These are phyloP conservation scores for Oligia strigilis DNA, from an alignment of 2,888 invertebrate species.

Conservation along the genomic window DNA sequence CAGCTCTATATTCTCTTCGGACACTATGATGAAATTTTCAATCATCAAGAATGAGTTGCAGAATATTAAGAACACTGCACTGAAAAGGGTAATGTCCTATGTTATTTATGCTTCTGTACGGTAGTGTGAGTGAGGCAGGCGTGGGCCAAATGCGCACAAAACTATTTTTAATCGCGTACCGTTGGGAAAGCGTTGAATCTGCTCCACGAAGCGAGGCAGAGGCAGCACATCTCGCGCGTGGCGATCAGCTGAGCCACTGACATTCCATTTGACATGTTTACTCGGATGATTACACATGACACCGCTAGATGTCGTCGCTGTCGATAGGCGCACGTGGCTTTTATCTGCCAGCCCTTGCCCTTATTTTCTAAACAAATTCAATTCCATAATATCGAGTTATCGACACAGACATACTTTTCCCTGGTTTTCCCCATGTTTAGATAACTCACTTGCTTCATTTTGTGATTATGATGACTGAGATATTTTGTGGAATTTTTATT, in stretches of 20 bases:
- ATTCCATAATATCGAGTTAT: slow-evolving; percentile 7
- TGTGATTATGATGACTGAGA: not conserved
- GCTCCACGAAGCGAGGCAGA: slow-evolving; percentile 73
- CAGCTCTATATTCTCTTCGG: slow-evolving; percentile 97
- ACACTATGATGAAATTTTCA: slow-evolving; percentile 99
- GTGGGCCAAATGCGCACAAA: slow-evolving; percentile 88
- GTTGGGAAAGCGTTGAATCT: slow-evolving; percentile 80
- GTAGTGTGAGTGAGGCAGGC: slow-evolving; percentile 79
- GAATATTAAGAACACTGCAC: slow-evolving; percentile 98
- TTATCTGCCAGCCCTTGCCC: slow-evolving; percentile 65
- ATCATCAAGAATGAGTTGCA: slow-evolving; percentile 99
- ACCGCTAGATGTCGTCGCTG: slow-evolving; percentile 85
- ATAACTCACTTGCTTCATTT: slow-evolving; percentile 5
- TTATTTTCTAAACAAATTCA: slow-evolving; percentile 43
- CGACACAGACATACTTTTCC: not conserved
- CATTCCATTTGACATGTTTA: slow-evolving; percentile 88
- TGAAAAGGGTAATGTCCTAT: slow-evolving; percentile 96
- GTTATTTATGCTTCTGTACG: slow-evolving; percentile 84
- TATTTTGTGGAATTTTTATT: not conserved
- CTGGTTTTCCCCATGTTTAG: not conserved
- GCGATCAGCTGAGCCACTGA: slow-evolving; percentile 89
- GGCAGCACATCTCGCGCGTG: slow-evolving; percentile 77
- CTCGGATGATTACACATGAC: slow-evolving; percentile 74
- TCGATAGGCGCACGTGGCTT: slow-evolving; percentile 68
- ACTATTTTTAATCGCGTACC: slow-evolving; percentile 87